Base-by-base conservation (phyloP, 2,888 invertebrate genomes). In the Nymphalis polychloros region DNA sequence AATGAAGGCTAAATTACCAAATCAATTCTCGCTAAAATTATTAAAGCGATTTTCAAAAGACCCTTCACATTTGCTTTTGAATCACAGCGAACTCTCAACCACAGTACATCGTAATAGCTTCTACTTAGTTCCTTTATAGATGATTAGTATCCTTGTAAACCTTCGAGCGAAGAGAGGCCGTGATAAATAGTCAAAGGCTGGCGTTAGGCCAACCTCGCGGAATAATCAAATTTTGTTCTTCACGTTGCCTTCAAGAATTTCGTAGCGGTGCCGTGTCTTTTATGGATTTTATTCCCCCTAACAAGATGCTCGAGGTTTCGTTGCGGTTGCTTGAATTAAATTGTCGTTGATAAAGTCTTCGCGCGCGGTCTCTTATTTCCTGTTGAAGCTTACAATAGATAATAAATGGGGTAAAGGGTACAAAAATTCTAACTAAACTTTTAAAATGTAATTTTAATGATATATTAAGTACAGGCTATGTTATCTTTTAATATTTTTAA, bases 151-250 rank as follows among this genome's bases (percentile, higher is more conserved):
- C 86, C 86, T 89, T 91, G 90, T 90, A 88, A 89, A 86, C 85
- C 86, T 87, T 86, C 86, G 86, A 78, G 85, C 81, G 84, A 79
- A 77, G 86, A 84, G 86, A 85, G 84, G 84, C 81, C 83, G 86
- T 91, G 90, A 92, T 92, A 90, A 91, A 92, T 92, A 90, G 91
- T 89, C 84, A 80, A 83, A 82, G 81, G 84, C 82, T 90, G 91
- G 91, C 90, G 90, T 89, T 91, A 91, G 91, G 90, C 92, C 91
- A 91, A 89, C 90, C 88, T 90, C 88, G 90, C 85, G 90, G 90
- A 91, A 92, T 92, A 92, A 92, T 92, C 90, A 90, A 91, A 92
- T 92, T 89, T 88, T 80, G 84, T 86, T 82, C 87, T 86, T 85
- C 79, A 84, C 88, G 84, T 79, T 89, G 78, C 77, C 81, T 81